Evolutionary conservation across 2,888 invertebrate genomes (phyloP).

Genomic region (Acronicta psi): DNA sequence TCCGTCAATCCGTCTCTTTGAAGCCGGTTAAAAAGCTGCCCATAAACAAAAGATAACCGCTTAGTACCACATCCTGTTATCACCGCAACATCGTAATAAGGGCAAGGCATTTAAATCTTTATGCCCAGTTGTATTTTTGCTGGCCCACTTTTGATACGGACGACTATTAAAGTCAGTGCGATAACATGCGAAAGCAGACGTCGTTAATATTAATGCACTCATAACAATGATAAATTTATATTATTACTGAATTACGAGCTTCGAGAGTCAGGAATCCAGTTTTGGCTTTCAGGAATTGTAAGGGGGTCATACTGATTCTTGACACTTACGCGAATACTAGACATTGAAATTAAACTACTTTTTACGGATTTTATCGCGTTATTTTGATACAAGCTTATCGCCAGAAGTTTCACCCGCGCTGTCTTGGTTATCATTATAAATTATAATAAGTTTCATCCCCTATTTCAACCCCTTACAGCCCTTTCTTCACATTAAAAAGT

Average conservation of each 20-base stretch:
- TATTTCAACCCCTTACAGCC: too few relatives aligned
- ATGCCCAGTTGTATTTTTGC: constrained; percentile 60
- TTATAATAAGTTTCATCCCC: too few relatives aligned
- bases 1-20: neutral
- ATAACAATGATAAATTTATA: constrained; percentile 40
- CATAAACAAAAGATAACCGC: constrained; percentile 29
- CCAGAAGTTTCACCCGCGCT: too few relatives aligned
- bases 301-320: too few relatives aligned
- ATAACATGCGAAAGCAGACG: constrained; percentile 61
- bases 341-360: too few relatives aligned
- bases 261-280: neutral
- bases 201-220: constrained; percentile 57
- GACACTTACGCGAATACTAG: too few relatives aligned
- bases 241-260: constrained; percentile 38
- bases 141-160: constrained; percentile 68
- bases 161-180: constrained; percentile 57
- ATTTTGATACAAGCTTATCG: too few relatives aligned
- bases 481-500: too few relatives aligned
- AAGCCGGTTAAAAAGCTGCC: neutral
- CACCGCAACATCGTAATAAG: constrained; percentile 16
- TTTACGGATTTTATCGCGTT: too few relatives aligned
- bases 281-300: neutral
- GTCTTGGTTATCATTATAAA: too few relatives aligned
- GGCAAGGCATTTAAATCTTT: constrained; percentile 27
- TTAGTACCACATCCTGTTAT: constrained; percentile 3